Evolutionary conservation across 2,113 vertebrate genomes (phyloP), one percentile per base, ranked within the genome.

Genomic region (Corythornis cristatus): DNA sequence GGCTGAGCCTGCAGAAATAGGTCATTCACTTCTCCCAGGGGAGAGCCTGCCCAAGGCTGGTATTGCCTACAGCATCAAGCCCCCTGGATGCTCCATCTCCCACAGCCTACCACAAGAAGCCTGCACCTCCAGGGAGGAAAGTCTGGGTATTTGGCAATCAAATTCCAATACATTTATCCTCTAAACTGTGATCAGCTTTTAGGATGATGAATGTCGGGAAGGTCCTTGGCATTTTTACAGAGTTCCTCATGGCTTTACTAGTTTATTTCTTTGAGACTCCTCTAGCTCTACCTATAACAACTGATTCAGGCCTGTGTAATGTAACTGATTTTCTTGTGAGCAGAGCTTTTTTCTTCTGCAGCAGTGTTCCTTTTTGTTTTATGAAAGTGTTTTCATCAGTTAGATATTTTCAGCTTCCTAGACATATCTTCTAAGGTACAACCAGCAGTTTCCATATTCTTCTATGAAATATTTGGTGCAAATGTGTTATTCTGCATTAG

Each of bases 11-110:
- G 54, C 62, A 89, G 70, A 84, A 93, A 66, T 2, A 16, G 85
- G 51, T 57, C 61, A 8, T 5, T n/a, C 6, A 0, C 15, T 35
- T 19, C 23, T 33, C 9, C 64, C 19, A 2, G 17, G 22, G 35
- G 5, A 0, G 1, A 51, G 37, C 17, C 31, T 43, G 76, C 3
- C 54, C 1, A 1, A 4, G 60, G 45, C 28, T 42, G 71, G 4
- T 5, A 3, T 26, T 5, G 0, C 33, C 53, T 31, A 4, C 0
- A 1, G 48, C 4, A 5, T 56, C 0, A 1, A 70, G 58, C 13
- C 9, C 29, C 8, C 7, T 35, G 11, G 0, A 0, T 2, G 31
- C 9, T 50, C 35, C 40, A 1, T 9, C 37, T 68, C 46, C 61
- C 23, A 33, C 76, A 35, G n/a, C 35, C 15, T 65, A 33, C 9